A percentile compares a stretch with the other conserved stretches of the same genome.
phyloP scores from a whole-genome alignment of 1,140 invertebrate species.

The Polypedilum vanderplanki region DNA sequence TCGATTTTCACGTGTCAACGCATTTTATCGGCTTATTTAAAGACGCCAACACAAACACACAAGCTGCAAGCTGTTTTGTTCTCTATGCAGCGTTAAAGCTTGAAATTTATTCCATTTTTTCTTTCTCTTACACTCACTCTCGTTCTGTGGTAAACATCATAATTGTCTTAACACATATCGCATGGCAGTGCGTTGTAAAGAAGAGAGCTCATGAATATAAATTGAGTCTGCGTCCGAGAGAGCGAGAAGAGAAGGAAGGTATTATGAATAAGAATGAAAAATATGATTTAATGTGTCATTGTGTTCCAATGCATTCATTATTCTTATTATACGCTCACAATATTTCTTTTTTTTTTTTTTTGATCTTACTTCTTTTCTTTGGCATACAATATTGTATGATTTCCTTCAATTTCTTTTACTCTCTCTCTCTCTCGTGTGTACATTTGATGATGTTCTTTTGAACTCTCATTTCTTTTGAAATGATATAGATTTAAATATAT shows the following conservation, averaged over 20 bases:
- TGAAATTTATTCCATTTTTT: not conserved
- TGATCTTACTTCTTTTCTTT: not conserved
- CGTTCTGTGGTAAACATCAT: not conserved
- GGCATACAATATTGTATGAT: not conserved
- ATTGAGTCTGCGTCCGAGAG: constrained; percentile 15
- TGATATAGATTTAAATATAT: not conserved
- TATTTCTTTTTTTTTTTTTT: not conserved
- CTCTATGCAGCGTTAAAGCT: not conserved
- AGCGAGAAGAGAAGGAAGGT: not conserved
- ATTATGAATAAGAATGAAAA: constrained; percentile 20
- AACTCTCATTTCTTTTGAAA: not conserved
- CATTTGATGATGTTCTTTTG: not conserved
- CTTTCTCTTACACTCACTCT: not conserved
- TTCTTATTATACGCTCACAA: too few relatives aligned
- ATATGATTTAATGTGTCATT: constrained; percentile 28
- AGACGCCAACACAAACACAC: not conserved
- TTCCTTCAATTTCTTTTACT: not conserved
- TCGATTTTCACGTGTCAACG: constrained; percentile 26
- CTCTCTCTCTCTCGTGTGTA: too few relatives aligned
- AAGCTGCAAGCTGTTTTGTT: not conserved
- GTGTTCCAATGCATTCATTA: not conserved
- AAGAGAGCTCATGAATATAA: constrained; percentile 25
- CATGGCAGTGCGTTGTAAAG: not conserved
- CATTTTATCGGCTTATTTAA: constrained; percentile 29
- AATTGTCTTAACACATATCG: not conserved